Percentiles rank a stretch among this genome's conserved stretches.
phyloP scores from a whole-genome alignment of 2,888 invertebrate species.

The Linhomoeus sp. region DNA sequence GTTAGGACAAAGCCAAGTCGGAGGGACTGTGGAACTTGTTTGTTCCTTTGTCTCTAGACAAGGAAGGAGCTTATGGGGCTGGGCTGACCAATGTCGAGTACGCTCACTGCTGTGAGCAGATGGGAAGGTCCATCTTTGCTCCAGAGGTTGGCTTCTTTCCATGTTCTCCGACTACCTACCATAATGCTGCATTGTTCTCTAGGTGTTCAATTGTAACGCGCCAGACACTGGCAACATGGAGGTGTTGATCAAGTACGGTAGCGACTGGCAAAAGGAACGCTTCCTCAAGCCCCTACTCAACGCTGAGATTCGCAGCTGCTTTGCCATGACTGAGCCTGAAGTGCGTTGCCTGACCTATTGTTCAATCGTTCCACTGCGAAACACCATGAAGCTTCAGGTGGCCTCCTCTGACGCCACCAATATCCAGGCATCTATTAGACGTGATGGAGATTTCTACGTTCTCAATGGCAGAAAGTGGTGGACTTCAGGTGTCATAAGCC shows the following conservation, averaged over 20 bases:
- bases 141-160: constrained; percentile 28
- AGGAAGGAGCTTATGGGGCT: constrained; percentile 11
- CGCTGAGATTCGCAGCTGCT: constrained; percentile 30
- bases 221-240: constrained; percentile 37
- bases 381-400: no score
- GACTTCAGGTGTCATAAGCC: no score
- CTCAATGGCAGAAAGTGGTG: constrained; percentile 35
- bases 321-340: constrained; percentile 32
- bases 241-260: constrained; percentile 32
- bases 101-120: constrained; percentile 33
- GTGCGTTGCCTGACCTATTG: no score
- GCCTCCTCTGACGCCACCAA: constrained; percentile 36
- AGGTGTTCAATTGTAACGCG: constrained; percentile 34
- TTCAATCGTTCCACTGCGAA: no score
- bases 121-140: constrained; percentile 29
- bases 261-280: constrained; percentile 28
- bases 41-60: constrained; percentile 20
- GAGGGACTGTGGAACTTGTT: constrained; percentile 33
- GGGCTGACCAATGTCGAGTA: constrained; percentile 34
- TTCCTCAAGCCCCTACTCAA: constrained; percentile 30
- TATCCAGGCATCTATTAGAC: constrained; percentile 30
- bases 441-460: constrained; percentile 30
- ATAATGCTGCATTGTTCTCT: no score
- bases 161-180: no score
- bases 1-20: constrained; percentile 29